These are phyloP conservation scores for Nyctalus aviator DNA, from an alignment of 2,797 vertebrate species.

Conservation along the genomic window DNA sequence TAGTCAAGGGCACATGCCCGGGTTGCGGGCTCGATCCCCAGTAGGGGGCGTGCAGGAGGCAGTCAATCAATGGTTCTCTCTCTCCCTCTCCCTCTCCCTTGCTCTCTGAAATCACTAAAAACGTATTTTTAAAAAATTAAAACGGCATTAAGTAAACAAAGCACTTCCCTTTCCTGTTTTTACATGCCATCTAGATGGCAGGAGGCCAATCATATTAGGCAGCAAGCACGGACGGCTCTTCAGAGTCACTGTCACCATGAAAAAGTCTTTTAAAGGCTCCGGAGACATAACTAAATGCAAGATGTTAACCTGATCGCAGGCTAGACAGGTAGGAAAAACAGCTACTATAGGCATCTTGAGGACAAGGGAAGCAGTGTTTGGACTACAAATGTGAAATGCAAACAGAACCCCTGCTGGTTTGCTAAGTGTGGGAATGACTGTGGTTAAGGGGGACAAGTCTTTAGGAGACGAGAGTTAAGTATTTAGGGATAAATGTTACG, in stretches of 20 bases:
- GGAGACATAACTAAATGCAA: neutral
- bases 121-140: neutral
- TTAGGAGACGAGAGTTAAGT: neutral
- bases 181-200: conserved; percentile 29
- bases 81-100: neutral
- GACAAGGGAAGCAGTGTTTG: neutral
- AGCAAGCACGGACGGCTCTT: neutral
- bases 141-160: conserved; percentile 46
- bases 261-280: neutral
- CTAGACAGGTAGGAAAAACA: neutral
- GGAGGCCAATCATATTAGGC: conserved; percentile 49
- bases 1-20: too few species aligned
- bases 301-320: neutral
- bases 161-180: conserved; percentile 33
- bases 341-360: neutral
- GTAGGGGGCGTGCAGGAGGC: neutral
- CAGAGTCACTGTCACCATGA: conserved; percentile 50
- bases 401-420: neutral
- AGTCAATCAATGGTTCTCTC: neutral
- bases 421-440: neutral
- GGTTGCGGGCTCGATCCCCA: too few species aligned
- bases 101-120: too few species aligned
- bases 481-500: neutral
- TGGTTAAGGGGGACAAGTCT: neutral
- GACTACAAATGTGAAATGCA: neutral